Evolutionary conservation across 2,888 invertebrate genomes (phyloP).

Genomic region (Andricus curvator): DNA sequence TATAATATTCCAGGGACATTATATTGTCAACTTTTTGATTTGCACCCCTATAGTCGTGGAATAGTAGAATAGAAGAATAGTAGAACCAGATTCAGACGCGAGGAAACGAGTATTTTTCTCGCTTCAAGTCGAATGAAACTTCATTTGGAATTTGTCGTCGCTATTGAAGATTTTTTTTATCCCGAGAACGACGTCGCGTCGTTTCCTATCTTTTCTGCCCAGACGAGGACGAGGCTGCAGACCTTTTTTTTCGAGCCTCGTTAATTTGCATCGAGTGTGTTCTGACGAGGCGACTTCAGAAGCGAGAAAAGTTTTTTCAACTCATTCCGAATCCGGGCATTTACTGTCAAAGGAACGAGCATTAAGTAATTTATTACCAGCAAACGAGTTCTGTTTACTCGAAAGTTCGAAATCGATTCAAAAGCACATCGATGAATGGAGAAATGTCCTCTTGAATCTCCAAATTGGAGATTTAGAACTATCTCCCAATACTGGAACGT

Average conservation of each 20-base stretch:
- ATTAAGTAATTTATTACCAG: slow-evolving; percentile 27
- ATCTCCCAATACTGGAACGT: neutral
- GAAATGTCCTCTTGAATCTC: neutral
- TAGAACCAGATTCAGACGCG: neutral
- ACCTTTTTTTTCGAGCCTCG: neutral
- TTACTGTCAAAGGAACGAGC: slow-evolving; percentile 23
- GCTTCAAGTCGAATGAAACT: slow-evolving; percentile 33
- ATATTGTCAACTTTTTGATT: too few relatives aligned
- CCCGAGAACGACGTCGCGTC: neutral
- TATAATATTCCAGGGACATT: too few relatives aligned
- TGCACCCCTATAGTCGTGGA: neutral
- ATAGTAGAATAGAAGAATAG: neutral
- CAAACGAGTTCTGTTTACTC: slow-evolving; percentile 27
- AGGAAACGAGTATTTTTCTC: slow-evolving; percentile 19
- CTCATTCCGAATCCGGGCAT: slow-evolving; percentile 19
- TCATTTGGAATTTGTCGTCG: slow-evolving; percentile 32
- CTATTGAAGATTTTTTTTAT: slow-evolving; percentile 2
- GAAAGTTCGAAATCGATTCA: slow-evolving; percentile 23
- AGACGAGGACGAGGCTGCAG: neutral
- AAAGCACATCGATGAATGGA: slow-evolving; percentile 15
- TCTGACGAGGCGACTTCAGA: neutral
- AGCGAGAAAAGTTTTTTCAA: slow-evolving; percentile 29
- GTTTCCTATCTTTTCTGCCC: slow-evolving; percentile 15
- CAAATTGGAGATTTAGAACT: neutral
- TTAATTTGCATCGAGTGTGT: slow-evolving; percentile 30